Base-by-base conservation (phyloP, 1,140 invertebrate species). In the Caerostris extrusa region DNA sequence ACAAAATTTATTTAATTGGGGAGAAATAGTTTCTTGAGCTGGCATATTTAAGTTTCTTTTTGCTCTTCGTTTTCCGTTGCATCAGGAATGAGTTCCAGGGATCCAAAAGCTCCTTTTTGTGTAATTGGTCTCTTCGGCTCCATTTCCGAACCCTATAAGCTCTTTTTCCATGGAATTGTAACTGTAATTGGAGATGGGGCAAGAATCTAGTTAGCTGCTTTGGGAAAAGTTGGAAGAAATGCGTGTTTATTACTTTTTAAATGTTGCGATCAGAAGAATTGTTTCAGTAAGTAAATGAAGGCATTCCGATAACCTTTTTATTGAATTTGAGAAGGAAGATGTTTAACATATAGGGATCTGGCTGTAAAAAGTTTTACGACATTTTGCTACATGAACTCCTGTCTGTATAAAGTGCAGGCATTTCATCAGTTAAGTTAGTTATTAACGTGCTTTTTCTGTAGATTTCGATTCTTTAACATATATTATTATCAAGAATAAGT, bases 1-100 rank as follows among this genome's bases (percentile, higher is more conserved):
- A 85, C 77, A 67, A 85, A 77, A 92, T 92, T 92, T 69, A 92
- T 69, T 92, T 92, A 92, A 92, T 92, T 92, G 81, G 90, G 90
- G n/a, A 64, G 90, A 85, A 92, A 85, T 92, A 85, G 69, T 92
- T 92, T 92, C 81, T 57, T 85, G n/a, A 19, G 67, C 7, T 50
- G 34, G 19, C 53, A 81, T 81, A 81, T 77, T 91, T n/a, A 12
- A 58, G 71, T 82, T 77, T 17, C 55, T 10, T 90, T 10, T 90
- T 60, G 88, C 71, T 90, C 58, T 82, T 91, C 7, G 61, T 56
- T 55, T 55, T 12, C 34, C 34, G 0, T 17, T 61, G 50, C 53
- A 14, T 19, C 58, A 14, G 64, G 69, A 81, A 81, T n/a, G 67
- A 69, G 90, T 81, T 71, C 19, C 55, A 71, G 67, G 19, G 56